A percentile compares a stretch with the other conserved stretches of the same genome.
Evolutionary conservation across 2,113 vertebrate species (phyloP).

Genomic region (Ursus arctos): DNA sequence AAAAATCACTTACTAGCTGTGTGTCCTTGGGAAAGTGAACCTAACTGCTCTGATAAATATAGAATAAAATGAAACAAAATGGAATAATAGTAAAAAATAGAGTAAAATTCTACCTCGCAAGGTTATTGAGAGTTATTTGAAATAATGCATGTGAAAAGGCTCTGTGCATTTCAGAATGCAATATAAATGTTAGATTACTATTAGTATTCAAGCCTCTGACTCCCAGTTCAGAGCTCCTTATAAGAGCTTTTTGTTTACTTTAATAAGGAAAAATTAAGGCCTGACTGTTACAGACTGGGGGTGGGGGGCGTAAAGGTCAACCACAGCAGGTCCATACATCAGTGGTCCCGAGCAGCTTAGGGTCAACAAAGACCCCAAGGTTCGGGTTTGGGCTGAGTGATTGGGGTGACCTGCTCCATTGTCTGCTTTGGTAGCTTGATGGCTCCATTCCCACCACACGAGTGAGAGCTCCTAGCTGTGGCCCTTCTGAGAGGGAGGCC

Average conservation of each 20-base stretch:
- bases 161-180: not conserved
- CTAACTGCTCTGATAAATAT: conserved; percentile 13
- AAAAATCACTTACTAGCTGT: not conserved
- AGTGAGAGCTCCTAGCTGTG: not conserved
- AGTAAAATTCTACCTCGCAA: not conserved
- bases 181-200: not conserved
- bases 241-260: conserved; percentile 9
- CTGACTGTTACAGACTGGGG: not conserved
- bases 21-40: conserved; percentile 16
- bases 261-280: not conserved
- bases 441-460: too few relatives aligned
- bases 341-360: not conserved
- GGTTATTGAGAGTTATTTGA: not conserved
- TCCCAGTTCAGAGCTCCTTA: not conserved
- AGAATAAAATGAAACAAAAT: not conserved
- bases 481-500: not conserved
- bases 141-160: not conserved
- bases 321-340: too few relatives aligned
- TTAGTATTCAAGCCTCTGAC: not conserved
- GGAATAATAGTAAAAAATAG: not conserved
- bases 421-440: not conserved
- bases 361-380: not conserved
- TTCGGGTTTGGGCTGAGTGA: not conserved
- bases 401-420: too few relatives aligned
- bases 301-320: not conserved